Evolutionary conservation across 2,888 invertebrate genomes (phyloP).

Genomic region (Idaea straminata): DNA sequence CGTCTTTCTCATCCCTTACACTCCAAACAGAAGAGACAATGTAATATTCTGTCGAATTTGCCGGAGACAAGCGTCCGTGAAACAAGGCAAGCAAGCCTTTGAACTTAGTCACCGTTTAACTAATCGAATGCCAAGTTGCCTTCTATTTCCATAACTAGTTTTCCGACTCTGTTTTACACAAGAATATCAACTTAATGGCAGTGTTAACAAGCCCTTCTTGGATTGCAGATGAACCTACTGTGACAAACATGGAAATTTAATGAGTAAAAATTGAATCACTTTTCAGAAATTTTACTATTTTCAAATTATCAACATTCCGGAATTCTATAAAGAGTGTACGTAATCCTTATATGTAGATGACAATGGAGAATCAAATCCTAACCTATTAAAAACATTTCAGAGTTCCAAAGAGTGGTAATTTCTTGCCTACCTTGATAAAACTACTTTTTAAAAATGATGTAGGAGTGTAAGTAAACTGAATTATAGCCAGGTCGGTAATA

Average conservation of each 20-base stretch:
- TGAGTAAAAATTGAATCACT: slow-evolving; percentile 5
- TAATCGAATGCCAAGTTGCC: slow-evolving; percentile 46
- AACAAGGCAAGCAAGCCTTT: slow-evolving; percentile 37
- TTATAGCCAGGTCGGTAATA: no score
- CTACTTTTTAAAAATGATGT: no score
- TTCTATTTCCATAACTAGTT: slow-evolving; percentile 7
- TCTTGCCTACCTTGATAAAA: no score
- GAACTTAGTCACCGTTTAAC: slow-evolving; percentile 44
- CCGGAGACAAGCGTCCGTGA: slow-evolving; percentile 26
- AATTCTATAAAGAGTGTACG: no score
- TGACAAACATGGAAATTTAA: no score
- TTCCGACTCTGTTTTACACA: background rate
- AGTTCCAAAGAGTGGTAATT: no score
- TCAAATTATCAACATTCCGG: no score
- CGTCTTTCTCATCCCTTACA: slow-evolving; percentile 12
- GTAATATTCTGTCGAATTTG: slow-evolving; percentile 35
- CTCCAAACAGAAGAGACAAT: slow-evolving; percentile 32
- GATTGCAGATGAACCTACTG: background rate
- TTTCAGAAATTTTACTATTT: no score
- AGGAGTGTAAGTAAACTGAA: no score
- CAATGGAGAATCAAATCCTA: no score
- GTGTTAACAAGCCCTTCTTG: background rate
- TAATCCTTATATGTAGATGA: no score
- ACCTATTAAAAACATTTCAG: no score
- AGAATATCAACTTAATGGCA: background rate